A percentile compares a stretch with the other conserved stretches of the same genome.
Conservation (phyloP, 2,797 vertebrate genomes). For the Coccyzus lansbergi region DNA sequence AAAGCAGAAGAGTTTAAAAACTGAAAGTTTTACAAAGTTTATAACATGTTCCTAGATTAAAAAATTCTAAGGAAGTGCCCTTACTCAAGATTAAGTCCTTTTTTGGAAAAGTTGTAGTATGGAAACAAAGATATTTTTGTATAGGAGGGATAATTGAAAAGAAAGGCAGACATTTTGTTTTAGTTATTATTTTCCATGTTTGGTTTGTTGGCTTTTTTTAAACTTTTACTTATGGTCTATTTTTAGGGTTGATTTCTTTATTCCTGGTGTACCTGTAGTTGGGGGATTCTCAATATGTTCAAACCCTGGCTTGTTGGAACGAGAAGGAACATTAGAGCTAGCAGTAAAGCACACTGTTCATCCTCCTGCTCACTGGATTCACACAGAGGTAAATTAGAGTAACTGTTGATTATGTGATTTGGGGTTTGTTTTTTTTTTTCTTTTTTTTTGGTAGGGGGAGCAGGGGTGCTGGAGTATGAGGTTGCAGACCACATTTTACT, state of each 20-base stretch:
- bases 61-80: neutral
- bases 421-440: too few relatives aligned
- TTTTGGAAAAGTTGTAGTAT: neutral
- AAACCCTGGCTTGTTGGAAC: conserved; percentile 85
- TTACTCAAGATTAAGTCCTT: neutral
- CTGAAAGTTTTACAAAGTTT: neutral
- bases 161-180: neutral
- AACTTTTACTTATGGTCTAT: neutral
- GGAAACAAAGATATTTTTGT: neutral
- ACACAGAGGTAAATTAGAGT: conserved; percentile 82
- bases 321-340: conserved; percentile 88
- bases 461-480: neutral
- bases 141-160: neutral
- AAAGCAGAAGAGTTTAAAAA: neutral
- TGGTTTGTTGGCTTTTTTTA: neutral
- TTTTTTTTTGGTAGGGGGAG: too few relatives aligned
- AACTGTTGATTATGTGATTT: neutral
- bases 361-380: conserved; percentile 93
- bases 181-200: neutral
- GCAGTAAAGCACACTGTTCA: conserved; percentile 89
- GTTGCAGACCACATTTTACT: neutral
- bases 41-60: neutral
- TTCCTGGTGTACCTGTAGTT: conserved; percentile 88
- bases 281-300: conserved; percentile 98
- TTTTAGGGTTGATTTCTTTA: conserved; percentile 93